These are phyloP conservation scores for Trichonephila clavata DNA, from an alignment of 1,140 invertebrate species.

Conservation along the genomic window DNA sequence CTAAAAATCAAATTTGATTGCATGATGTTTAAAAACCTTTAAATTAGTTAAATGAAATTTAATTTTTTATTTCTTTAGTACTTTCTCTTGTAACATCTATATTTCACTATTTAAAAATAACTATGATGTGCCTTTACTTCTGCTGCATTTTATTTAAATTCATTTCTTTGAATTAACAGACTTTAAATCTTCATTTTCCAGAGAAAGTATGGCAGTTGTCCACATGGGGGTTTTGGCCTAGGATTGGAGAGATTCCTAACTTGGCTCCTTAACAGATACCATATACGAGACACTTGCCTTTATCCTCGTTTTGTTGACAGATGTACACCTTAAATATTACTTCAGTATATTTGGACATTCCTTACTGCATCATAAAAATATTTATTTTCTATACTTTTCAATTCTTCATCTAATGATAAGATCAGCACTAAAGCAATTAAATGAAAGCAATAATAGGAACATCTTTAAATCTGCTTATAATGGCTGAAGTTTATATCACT, in stretches of 20 bases:
- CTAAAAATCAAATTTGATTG: too few species aligned
- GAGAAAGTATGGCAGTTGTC: slow-evolving; percentile 95
- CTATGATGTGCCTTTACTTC: too few species aligned
- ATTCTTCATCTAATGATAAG: background rate
- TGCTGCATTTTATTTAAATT: too few species aligned
- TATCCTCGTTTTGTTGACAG: slow-evolving; percentile 96
- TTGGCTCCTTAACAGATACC: slow-evolving; percentile 97
- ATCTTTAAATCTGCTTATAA: too few species aligned
- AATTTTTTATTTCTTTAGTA: too few species aligned
- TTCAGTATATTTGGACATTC: slow-evolving; percentile 2
- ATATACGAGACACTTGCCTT: slow-evolving; percentile 97
- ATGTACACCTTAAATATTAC: slow-evolving; percentile 90
- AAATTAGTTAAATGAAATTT: too few species aligned
- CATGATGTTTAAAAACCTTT: too few species aligned
- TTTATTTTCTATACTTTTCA: slow-evolving; percentile 34
- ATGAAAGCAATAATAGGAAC: too few species aligned
- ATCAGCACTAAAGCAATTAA: too few species aligned
- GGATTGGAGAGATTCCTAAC: slow-evolving; percentile 98
- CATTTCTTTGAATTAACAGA: background rate
- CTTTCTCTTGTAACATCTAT: too few species aligned
- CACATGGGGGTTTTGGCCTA: slow-evolving; percentile 98
- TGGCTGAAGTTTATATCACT: too few species aligned
- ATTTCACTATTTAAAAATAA: too few species aligned
- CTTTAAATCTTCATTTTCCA: slow-evolving; percentile 81
- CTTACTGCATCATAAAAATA: slow-evolving; percentile 23